Conservation (phyloP, 2,797 vertebrate species). For the Pterois miles region DNA sequence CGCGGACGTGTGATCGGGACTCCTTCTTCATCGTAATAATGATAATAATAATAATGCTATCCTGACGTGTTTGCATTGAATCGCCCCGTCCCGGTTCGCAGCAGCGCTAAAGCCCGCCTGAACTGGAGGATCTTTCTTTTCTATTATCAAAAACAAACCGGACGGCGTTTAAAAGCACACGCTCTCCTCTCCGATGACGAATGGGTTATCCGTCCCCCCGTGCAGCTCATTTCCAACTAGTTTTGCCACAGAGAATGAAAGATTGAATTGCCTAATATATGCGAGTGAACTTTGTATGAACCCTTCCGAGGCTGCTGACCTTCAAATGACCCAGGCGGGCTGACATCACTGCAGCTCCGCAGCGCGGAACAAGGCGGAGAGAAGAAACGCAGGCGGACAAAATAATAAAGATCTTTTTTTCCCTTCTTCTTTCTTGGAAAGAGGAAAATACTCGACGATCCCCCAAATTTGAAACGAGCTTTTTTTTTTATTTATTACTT, state of each 20-base stretch:
- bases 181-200: conserved; percentile 84
- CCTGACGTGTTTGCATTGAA: conserved; percentile 31
- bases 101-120: conserved; percentile 26
- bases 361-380: conserved; percentile 67
- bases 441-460: conserved; percentile 12
- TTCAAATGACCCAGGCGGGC: conserved; percentile 98
- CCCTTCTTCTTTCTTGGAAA: not conserved
- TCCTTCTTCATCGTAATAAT: conserved; percentile 12
- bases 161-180: conserved; percentile 64
- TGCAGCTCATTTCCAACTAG: conserved; percentile 95
- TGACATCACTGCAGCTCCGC: conserved; percentile 90
- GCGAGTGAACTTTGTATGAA: conserved; percentile 99
- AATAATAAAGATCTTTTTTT: not conserved
- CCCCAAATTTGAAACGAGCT: not conserved
- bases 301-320: conserved; percentile 98
- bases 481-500: not conserved
- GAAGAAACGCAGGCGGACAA: conserved; percentile 58
- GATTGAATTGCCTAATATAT: conserved; percentile 99
- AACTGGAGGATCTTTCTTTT: conserved; percentile 27
- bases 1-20: conserved; percentile 16
- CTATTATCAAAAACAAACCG: conserved; percentile 52
- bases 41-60: conserved; percentile 18
- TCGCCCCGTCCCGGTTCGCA: conserved; percentile 33
- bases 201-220: conserved; percentile 89
- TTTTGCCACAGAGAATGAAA: conserved; percentile 95